Conservation (phyloP, 1,140 invertebrate genomes). For the Belonocnema kinseyi region DNA sequence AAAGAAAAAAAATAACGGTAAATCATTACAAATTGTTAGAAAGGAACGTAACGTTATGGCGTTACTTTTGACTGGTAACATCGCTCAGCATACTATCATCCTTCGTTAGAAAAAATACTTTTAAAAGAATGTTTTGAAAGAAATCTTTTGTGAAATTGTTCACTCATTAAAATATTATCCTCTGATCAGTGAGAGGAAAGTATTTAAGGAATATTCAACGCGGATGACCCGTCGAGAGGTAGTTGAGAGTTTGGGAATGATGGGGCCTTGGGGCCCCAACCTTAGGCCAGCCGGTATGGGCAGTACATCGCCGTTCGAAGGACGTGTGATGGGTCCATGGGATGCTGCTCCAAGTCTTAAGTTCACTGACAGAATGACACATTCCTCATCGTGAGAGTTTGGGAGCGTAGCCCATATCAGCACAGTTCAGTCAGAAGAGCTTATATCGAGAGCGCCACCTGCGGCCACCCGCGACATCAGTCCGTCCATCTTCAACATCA, state of each 20-base stretch:
- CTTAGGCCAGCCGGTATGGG: too few species aligned
- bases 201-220: neutral
- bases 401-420: conserved; percentile 65
- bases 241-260: conserved; percentile 16
- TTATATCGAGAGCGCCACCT: conserved; percentile 71
- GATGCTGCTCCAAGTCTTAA: conserved; percentile 57
- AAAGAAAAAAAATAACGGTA: too few species aligned
- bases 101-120: too few species aligned
- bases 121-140: too few species aligned
- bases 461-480: conserved; percentile 70
- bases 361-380: conserved; percentile 74
- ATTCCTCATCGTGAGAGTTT: conserved; percentile 73
- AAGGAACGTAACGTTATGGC: too few species aligned
- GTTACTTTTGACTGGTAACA: too few species aligned
- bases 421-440: conserved; percentile 61
- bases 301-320: conserved; percentile 53
- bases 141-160: neutral
- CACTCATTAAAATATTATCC: conserved; percentile 10
- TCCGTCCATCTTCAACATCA: conserved; percentile 59
- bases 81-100: too few species aligned
- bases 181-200: neutral
- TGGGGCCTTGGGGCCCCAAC: neutral
- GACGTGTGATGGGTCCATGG: conserved; percentile 62
- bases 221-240: conserved; percentile 18
- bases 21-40: too few species aligned